Evolutionary conservation across 1,140 invertebrate species (phyloP), one percentile per base, ranked within the genome.

Genomic region (Mesaphorura yosii): DNA sequence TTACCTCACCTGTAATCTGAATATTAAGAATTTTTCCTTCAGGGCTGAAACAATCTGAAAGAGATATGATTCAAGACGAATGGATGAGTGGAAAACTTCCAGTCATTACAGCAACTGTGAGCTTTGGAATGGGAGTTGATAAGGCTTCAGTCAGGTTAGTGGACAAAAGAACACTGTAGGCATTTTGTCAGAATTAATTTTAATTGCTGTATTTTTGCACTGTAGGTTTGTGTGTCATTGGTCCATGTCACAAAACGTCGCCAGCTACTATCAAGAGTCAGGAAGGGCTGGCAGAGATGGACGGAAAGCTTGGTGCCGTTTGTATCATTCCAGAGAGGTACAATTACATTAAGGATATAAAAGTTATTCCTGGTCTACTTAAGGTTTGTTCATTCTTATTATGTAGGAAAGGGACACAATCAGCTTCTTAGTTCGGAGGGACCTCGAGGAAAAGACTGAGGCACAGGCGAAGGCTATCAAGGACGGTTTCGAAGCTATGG

Each of bases 171-270:
- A 34, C n/a, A 34, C n/a, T 34, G n/a, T 34, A 20, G 17, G 5
- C 48, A 64, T 52, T n/a, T n/a, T n/a, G n/a, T n/a, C n/a, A n/a
- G n/a, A n/a, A n/a, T n/a, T n/a, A n/a, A n/a, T n/a, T 27, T 41
- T 19, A 51, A 54, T 23, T 63, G 53, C 37, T 65, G 27, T 59
- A 48, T 49, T 51, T 62, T 40, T 20, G n/a, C 22, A 45, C 55
- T 48, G 38, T 55, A 83, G 85, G 60, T 88, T 90, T 74, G 88
- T 93, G 19, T 80, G 85, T 34, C 92, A 96, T 71, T 96, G 90
- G 90, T 86, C 86, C 48, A 75, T 87, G n/a, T 82, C 88, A 1
- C 84, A 89, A 65, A 88, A 84, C 54, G 67, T 78, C 51, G 70
- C 75, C n/a, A 72, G 69, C 0, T 77, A 78, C 64, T 78, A 78